Conservation (phyloP, 2,888 invertebrate species). For the Lycaena phlaeas region DNA sequence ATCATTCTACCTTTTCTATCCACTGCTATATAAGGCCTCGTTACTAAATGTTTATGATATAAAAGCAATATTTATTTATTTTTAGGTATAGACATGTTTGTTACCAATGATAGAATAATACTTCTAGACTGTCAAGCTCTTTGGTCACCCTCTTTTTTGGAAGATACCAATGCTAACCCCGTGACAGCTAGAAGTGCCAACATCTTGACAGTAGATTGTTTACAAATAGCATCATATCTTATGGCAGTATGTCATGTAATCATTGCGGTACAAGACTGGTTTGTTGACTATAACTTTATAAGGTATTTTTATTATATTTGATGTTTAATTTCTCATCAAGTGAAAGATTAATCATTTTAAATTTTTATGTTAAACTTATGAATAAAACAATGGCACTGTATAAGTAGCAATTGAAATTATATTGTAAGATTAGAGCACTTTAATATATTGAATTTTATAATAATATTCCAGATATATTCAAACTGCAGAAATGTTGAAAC, state of each 20-base stretch:
- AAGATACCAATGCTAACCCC: conserved; percentile 65
- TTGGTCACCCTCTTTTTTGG: conserved; percentile 82
- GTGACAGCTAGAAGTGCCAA: conserved; percentile 66
- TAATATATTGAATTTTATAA: background rate
- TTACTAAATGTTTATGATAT: background rate
- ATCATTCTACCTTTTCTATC: too few relatives aligned
- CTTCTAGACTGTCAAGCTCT: conserved; percentile 91
- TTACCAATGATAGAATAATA: conserved; percentile 83
- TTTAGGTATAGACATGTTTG: conserved; percentile 80
- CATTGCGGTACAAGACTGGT: conserved; percentile 91
- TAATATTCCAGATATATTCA: conserved; percentile 77
- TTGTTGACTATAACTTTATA: conserved; percentile 85
- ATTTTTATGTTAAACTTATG: too few relatives aligned
- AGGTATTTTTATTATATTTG: too few relatives aligned
- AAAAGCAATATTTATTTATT: conserved; percentile 16
- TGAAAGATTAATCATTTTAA: too few relatives aligned
- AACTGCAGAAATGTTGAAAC: conserved; percentile 90
- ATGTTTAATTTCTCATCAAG: too few relatives aligned
- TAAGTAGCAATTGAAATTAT: too few relatives aligned
- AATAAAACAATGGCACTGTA: too few relatives aligned
- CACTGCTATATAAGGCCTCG: too few relatives aligned
- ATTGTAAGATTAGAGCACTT: too few relatives aligned
- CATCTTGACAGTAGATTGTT: conserved; percentile 77
- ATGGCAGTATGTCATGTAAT: conserved; percentile 93
- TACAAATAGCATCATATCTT: conserved; percentile 87